phyloP scores from a whole-genome alignment of 1,140 invertebrate species.

The Plutomurus gul region DNA sequence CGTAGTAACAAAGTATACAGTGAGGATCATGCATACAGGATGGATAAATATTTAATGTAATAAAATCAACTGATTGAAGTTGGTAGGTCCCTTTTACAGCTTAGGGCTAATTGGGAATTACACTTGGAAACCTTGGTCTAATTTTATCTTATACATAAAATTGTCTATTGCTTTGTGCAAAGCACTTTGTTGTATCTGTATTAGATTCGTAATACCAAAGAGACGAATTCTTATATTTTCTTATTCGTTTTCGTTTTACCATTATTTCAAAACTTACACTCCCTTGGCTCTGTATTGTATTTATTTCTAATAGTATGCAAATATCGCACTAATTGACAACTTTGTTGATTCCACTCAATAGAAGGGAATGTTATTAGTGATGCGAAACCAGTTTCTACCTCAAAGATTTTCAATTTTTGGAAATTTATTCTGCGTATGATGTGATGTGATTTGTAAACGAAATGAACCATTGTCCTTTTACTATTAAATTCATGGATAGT shows the following conservation, averaged over 20 bases:
- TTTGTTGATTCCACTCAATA: not conserved
- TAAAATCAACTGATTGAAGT: constrained; percentile 22
- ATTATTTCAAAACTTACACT: not conserved
- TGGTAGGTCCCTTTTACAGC: constrained; percentile 1
- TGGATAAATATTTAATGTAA: not conserved
- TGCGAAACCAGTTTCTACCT: not conserved
- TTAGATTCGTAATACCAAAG: not conserved
- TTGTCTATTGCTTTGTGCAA: not conserved
- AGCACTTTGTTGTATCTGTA: not conserved
- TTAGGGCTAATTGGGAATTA: constrained; percentile 30
- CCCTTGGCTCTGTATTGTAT: not conserved
- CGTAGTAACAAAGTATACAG: not conserved
- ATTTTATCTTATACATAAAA: not conserved
- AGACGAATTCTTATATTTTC: constrained; percentile 4
- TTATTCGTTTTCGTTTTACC: not conserved
- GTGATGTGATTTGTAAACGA: too few relatives aligned
- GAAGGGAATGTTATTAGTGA: not conserved
- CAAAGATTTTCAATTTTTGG: not conserved
- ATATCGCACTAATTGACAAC: constrained; percentile 13
- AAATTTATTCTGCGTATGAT: not conserved
- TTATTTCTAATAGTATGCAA: not conserved
- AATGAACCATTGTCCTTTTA: too few relatives aligned
- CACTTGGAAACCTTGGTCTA: constrained; percentile 30
- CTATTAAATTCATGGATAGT: too few relatives aligned
- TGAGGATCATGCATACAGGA: not conserved